Conservation (phyloP, 2,797 vertebrate species). For the Urocyon cinereoargenteus region DNA sequence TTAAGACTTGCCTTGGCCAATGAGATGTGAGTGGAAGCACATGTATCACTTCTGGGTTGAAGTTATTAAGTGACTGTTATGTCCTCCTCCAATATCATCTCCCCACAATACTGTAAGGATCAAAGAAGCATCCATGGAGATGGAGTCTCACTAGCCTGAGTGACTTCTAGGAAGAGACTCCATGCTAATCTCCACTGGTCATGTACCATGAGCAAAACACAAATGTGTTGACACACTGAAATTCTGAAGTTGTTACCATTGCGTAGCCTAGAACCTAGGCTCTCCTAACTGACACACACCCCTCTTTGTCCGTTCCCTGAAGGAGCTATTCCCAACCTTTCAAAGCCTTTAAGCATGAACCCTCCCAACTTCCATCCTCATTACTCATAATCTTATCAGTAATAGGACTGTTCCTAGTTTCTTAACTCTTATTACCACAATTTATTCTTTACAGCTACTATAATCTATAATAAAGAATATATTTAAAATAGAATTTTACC, state of each 20-base stretch:
- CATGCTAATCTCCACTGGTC: background rate
- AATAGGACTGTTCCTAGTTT: background rate
- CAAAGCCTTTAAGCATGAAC: background rate
- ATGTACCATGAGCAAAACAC: background rate
- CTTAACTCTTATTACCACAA: background rate
- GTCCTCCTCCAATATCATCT: background rate
- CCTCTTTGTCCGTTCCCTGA: background rate
- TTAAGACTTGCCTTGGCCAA: background rate
- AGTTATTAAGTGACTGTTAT: background rate
- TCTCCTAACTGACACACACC: background rate
- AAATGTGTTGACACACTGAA: background rate
- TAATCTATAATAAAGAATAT: background rate
- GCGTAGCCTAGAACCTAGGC: background rate
- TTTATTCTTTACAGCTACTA: background rate
- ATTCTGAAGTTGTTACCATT: background rate
- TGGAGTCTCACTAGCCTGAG: background rate
- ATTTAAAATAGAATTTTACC: slow-evolving; percentile 83
- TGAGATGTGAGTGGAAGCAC: background rate
- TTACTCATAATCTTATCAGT: background rate
- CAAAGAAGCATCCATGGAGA: background rate
- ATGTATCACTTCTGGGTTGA: background rate
- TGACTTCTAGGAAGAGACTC: background rate
- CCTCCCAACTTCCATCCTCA: background rate
- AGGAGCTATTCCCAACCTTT: background rate
- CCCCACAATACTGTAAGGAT: background rate